A percentile compares a stretch with the other conserved stretches of the same genome.
Conservation (phyloP, 2,888 invertebrate genomes). For the Heliconius hortense region DNA sequence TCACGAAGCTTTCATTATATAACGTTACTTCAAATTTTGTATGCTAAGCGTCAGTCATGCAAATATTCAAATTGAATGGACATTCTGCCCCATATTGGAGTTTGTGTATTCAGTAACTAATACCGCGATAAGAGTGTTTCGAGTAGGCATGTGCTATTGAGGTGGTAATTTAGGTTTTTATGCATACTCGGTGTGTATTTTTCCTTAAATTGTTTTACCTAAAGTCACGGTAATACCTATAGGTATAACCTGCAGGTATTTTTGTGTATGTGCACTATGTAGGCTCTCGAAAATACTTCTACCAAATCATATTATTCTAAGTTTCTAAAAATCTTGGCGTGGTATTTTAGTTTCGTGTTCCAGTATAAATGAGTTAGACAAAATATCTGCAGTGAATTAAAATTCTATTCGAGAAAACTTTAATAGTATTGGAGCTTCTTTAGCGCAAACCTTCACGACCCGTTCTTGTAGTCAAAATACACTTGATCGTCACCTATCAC, state of each 20-base stretch:
- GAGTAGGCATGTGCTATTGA: conserved; percentile 53
- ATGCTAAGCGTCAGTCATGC: conserved; percentile 7
- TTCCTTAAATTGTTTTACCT: conserved; percentile 33
- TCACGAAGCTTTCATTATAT: background rate
- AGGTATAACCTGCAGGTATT: too few relatives aligned
- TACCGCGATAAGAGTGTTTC: conserved; percentile 26
- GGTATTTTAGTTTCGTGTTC: too few relatives aligned
- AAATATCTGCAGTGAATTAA: too few relatives aligned
- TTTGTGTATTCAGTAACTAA: conserved; percentile 32
- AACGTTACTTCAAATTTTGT: background rate
- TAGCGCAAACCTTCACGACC: background rate
- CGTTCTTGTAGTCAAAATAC: background rate
- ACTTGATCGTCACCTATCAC: background rate
- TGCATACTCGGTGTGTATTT: conserved; percentile 50
- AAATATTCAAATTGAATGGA: conserved; percentile 28
- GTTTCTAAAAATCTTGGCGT: too few relatives aligned
- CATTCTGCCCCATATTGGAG: conserved; percentile 25
- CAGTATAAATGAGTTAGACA: background rate
- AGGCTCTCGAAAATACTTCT: too few relatives aligned
- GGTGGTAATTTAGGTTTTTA: conserved; percentile 66
- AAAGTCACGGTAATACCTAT: background rate
- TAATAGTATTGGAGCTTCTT: too few relatives aligned
- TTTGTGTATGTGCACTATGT: too few relatives aligned
- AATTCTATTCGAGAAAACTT: too few relatives aligned
- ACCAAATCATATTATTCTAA: too few relatives aligned